These are phyloP conservation scores for Helicoverpa armigera DNA, from an alignment of 1,140 invertebrate species.

Conservation along the genomic window DNA sequence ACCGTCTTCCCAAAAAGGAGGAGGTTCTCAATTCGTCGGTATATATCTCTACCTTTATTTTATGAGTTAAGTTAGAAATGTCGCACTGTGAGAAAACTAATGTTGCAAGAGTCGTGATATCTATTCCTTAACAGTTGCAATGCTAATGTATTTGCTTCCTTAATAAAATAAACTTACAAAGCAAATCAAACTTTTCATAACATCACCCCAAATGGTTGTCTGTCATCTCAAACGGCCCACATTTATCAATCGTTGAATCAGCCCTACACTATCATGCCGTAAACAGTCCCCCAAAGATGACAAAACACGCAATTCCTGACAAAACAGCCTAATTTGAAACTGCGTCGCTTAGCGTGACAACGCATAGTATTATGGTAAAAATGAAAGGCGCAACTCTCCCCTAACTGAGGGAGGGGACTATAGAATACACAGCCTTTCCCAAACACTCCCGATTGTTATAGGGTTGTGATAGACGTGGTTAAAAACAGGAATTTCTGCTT, in stretches of 20 bases:
- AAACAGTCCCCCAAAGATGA: constrained; percentile 19
- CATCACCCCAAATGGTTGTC: background rate
- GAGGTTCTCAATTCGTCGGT: no score
- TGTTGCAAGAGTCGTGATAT: no score
- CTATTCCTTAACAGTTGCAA: no score
- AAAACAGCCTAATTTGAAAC: constrained; percentile 31
- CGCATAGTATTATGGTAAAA: constrained; percentile 30
- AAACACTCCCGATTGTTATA: background rate
- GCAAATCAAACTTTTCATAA: no score
- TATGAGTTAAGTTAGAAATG: no score
- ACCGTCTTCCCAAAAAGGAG: no score
- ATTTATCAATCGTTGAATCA: background rate
- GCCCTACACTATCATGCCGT: background rate
- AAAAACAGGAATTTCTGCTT: background rate
- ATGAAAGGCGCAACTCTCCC: constrained; percentile 15
- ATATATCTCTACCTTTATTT: no score
- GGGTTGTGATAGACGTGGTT: constrained; percentile 6
- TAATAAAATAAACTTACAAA: no score
- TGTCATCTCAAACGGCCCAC: background rate
- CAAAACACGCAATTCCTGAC: constrained; percentile 30
- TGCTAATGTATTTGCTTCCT: background rate
- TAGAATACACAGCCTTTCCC: background rate
- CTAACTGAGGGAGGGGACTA: background rate
- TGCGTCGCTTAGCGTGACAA: constrained; percentile 41
- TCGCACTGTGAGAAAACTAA: no score